Percentiles rank a stretch among this genome's conserved stretches.
Conservation (phyloP, 2,888 invertebrate genomes). For the Cerastoderma edule region DNA sequence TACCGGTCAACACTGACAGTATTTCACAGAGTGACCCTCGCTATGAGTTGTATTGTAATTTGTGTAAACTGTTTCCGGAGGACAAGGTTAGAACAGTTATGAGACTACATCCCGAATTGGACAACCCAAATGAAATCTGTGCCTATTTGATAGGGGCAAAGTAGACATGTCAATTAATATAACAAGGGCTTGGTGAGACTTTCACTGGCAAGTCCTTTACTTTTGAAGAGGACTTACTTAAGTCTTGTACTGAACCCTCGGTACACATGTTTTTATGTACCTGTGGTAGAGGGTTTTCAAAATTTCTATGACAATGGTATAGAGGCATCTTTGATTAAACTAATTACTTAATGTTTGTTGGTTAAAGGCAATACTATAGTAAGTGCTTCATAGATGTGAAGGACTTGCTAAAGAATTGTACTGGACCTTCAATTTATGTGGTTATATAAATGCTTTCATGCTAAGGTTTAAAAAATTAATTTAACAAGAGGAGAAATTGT, state of each 20-base stretch:
- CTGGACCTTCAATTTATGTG: too few relatives aligned
- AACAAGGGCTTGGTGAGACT: background rate
- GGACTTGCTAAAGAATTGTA: too few relatives aligned
- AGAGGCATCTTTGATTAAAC: background rate
- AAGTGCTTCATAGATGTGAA: too few relatives aligned
- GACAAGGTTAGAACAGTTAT: conserved; percentile 95
- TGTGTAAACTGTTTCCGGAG: conserved; percentile 96
- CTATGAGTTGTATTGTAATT: conserved; percentile 92
- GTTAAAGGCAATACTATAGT: too few relatives aligned
- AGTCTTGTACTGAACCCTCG: too few relatives aligned
- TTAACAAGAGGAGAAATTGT: too few relatives aligned
- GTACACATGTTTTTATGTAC: too few relatives aligned
- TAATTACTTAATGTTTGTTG: background rate
- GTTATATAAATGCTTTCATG: too few relatives aligned
- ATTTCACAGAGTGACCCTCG: conserved; percentile 87
- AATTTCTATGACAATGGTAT: too few relatives aligned
- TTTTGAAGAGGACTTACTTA: background rate
- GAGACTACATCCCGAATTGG: conserved; percentile 94
- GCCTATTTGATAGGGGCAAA: conserved; percentile 62
- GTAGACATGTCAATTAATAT: background rate
- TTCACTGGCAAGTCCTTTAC: background rate
- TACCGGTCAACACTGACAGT: conserved; percentile 51
- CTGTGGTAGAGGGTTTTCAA: too few relatives aligned
- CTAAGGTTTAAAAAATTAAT: too few relatives aligned
- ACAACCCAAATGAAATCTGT: conserved; percentile 89